Conservation (phyloP, 2,113 vertebrate species). For the Parotia lawesii region DNA sequence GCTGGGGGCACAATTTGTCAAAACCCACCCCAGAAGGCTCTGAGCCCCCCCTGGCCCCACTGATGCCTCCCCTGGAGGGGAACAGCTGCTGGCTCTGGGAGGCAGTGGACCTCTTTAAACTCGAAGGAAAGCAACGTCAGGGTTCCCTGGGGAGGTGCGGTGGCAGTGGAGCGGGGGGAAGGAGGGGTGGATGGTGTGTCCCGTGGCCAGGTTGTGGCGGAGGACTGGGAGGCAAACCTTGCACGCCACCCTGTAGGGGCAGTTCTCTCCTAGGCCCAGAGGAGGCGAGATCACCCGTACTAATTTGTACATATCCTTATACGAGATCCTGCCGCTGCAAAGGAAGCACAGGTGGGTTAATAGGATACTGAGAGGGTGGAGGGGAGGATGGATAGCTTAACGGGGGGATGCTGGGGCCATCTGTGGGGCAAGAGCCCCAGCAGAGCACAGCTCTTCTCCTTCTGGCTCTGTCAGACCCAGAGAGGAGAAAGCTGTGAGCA, state of each 20-base stretch:
- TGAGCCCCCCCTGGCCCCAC: background rate
- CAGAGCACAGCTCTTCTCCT: background rate
- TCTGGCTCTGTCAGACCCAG: background rate
- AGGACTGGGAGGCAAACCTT: slow-evolving; percentile 93
- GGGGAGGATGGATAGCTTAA: slow-evolving; percentile 46
- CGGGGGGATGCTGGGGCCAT: background rate
- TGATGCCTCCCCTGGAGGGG: slow-evolving; percentile 18
- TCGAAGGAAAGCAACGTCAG: slow-evolving; percentile 76
- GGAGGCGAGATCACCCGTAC: slow-evolving; percentile 98
- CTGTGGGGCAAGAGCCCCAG: background rate
- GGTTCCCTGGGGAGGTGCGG: slow-evolving; percentile 70
- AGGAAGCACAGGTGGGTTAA: slow-evolving; percentile 89
- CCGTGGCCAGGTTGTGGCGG: slow-evolving; percentile 72
- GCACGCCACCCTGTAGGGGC: slow-evolving; percentile 99
- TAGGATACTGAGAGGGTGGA: slow-evolving; percentile 69
- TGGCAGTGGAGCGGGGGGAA: slow-evolving; percentile 67
- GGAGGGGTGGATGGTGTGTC: slow-evolving; percentile 67
- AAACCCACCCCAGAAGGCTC: slow-evolving; percentile 30
- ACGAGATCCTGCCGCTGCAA: slow-evolving; percentile 98
- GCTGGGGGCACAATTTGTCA: background rate
- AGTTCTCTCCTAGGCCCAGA: slow-evolving; percentile 99
- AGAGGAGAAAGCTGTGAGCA: background rate
- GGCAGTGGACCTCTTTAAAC: slow-evolving; percentile 79
- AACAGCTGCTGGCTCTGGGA: slow-evolving; percentile 80
- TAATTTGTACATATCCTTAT: slow-evolving; percentile 99